Conservation (phyloP, 2,113 vertebrate species). For the Callipepla californica region DNA sequence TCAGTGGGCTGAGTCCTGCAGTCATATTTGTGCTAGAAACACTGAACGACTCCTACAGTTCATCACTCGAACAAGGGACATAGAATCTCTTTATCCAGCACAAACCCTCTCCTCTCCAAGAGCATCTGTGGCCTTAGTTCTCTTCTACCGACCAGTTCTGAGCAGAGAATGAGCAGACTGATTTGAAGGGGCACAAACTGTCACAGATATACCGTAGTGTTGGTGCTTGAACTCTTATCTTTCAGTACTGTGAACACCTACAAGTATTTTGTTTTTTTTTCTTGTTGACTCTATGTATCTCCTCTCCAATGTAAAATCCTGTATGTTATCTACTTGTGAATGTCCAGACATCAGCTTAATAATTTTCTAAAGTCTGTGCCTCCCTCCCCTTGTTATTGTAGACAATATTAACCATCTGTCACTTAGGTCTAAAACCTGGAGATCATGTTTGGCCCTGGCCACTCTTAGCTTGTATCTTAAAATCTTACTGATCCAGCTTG, state of each 20-base stretch:
- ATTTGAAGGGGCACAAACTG: too few species aligned
- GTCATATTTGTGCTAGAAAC: background rate
- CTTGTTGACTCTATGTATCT: background rate
- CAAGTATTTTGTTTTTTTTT: background rate
- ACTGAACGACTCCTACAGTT: background rate
- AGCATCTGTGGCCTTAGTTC: accelerated
- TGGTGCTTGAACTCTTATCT: background rate
- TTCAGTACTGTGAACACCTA: background rate
- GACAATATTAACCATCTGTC: background rate
- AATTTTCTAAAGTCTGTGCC: background rate
- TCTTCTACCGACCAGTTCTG: background rate
- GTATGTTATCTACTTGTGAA: background rate
- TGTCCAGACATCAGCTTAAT: background rate
- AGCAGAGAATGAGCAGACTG: background rate
- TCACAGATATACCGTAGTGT: accelerated
- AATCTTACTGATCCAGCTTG: background rate
- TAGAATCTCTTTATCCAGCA: background rate
- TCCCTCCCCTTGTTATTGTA: background rate
- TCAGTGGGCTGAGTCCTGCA: background rate
- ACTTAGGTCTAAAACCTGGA: background rate
- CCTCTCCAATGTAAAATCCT: background rate
- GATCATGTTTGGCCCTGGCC: background rate
- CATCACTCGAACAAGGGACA: background rate
- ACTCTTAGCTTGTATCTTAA: background rate
- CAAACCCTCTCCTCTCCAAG: background rate